Percentiles rank a stretch among this genome's conserved stretches.
phyloP scores from a whole-genome alignment of 2,113 vertebrate species.

The Thalassarche chlororhynchos region DNA sequence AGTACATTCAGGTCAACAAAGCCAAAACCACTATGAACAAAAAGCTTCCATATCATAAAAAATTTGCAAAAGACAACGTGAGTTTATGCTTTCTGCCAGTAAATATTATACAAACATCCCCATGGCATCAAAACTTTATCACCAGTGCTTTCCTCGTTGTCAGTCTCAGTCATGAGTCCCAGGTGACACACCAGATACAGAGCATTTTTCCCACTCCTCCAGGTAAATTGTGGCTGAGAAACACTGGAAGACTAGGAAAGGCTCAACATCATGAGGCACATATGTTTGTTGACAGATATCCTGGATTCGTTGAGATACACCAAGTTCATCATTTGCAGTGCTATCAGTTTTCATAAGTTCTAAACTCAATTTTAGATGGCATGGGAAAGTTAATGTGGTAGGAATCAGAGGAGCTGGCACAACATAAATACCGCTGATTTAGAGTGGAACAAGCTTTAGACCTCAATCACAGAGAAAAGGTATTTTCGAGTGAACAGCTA shows the following conservation, averaged over 20 bases:
- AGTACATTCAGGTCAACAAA: background rate
- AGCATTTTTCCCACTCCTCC: background rate
- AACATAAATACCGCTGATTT: background rate
- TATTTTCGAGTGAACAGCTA: background rate
- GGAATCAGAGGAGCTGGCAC: background rate
- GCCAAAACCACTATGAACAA: background rate
- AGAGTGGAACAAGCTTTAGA: background rate
- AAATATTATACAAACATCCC: background rate
- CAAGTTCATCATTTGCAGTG: background rate
- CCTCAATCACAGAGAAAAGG: background rate
- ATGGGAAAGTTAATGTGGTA: background rate
- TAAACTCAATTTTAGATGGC: background rate
- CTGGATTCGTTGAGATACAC: background rate
- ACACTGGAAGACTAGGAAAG: background rate
- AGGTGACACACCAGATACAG: background rate
- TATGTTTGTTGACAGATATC: background rate
- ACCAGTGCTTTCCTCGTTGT: background rate
- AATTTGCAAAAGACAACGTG: background rate
- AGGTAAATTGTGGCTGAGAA: background rate
- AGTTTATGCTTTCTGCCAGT: background rate
- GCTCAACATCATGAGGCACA: fast-evolving
- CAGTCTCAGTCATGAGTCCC: background rate
- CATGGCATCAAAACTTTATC: background rate
- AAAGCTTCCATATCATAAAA: background rate
- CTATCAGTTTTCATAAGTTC: background rate